These are phyloP conservation scores for Carlito syrichta DNA, from an alignment of 2,113 vertebrate species.

Conservation along the genomic window DNA sequence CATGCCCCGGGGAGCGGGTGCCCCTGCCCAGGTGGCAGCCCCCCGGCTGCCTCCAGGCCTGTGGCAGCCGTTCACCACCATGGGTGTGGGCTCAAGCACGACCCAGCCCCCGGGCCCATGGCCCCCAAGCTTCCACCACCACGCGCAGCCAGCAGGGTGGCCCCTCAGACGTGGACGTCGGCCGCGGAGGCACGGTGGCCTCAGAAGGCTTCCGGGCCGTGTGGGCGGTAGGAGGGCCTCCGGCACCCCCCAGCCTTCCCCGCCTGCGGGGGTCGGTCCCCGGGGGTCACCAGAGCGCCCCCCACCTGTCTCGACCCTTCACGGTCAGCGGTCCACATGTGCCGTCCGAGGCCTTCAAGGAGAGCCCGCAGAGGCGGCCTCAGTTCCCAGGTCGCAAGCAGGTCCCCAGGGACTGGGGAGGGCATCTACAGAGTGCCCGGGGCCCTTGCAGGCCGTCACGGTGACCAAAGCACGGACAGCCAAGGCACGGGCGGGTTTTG, in stretches of 20 bases:
- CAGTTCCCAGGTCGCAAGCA: not conserved
- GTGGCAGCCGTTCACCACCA: not conserved
- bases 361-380: not conserved
- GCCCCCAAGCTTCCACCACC: not conserved
- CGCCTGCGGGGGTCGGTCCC: not conserved
- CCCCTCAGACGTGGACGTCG: accelerated
- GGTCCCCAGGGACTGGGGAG: not conserved
- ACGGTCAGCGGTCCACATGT: not conserved
- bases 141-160: not conserved
- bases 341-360: not conserved
- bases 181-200: accelerated
- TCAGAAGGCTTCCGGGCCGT: accelerated
- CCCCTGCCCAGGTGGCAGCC: too few species aligned
- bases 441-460: accelerated
- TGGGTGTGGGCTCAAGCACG: not conserved
- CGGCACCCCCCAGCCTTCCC: accelerated
- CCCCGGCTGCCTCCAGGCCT: not conserved
- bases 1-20: accelerated
- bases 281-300: accelerated
- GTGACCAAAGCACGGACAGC: not conserved
- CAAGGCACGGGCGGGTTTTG: accelerated
- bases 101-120: not conserved
- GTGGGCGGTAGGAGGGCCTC: accelerated
- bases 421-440: not conserved
- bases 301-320: accelerated